A percentile compares a stretch with the other conserved stretches of the same genome.
phyloP scores from a whole-genome alignment of 2,888 invertebrate genomes.

The Odontothrips loti region DNA sequence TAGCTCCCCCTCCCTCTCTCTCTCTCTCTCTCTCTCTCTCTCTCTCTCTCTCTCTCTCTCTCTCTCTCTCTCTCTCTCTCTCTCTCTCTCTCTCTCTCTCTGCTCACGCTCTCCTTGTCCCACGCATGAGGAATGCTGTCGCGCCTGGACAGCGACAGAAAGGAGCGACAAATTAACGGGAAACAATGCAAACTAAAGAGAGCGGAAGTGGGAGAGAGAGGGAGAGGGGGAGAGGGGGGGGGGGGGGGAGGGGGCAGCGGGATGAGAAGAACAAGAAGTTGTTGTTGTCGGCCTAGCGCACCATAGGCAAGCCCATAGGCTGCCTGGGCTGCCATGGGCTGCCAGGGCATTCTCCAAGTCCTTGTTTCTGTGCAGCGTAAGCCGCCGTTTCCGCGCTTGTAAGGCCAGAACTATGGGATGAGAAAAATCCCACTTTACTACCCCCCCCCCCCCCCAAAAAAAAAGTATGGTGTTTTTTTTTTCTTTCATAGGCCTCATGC shows the following conservation, averaged over 20 bases:
- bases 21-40: not conserved
- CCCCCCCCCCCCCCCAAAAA: too few species aligned
- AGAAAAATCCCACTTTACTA: too few species aligned
- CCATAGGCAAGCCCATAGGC: not conserved
- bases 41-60: conserved; percentile 6
- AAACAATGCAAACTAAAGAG: conserved; percentile 21
- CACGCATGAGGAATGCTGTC: conserved; percentile 8
- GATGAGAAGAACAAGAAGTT: not conserved
- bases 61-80: conserved; percentile 18
- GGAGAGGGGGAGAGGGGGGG: not conserved
- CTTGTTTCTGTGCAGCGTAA: too few species aligned
- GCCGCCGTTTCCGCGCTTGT: too few species aligned
- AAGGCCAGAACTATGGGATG: too few species aligned
- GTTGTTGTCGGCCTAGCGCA: not conserved
- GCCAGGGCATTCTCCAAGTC: too few species aligned
- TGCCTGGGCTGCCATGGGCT: not conserved
- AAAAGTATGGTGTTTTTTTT: too few species aligned
- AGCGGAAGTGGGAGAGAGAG: not conserved
- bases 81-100: not conserved
- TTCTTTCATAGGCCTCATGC: too few species aligned
- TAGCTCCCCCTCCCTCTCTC: not conserved
- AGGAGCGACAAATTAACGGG: conserved; percentile 18
- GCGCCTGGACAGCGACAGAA: conserved; percentile 17
- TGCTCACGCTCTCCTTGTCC: not conserved
- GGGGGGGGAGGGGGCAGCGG: not conserved